phyloP scores from a whole-genome alignment of 1,140 invertebrate genomes.

The Zophobas atratus region DNA sequence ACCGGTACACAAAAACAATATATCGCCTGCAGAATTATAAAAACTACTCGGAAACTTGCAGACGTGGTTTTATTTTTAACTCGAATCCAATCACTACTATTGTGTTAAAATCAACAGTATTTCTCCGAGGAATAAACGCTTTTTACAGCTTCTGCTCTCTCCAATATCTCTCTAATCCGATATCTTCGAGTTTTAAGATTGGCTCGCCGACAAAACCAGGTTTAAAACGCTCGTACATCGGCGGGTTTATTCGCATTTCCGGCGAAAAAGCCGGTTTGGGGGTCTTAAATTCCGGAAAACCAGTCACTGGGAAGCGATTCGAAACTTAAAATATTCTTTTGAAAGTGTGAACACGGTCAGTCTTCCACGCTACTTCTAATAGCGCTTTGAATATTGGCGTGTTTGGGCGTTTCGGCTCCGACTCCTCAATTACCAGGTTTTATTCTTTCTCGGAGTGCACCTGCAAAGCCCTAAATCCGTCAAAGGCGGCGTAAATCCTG shows the following conservation, averaged over 20 bases:
- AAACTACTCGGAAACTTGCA: not conserved
- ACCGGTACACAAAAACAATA: too few relatives aligned
- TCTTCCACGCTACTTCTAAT: too few relatives aligned
- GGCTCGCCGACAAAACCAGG: not conserved
- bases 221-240: not conserved
- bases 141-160: constrained; percentile 20
- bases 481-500: constrained; percentile 17
- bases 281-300: too few relatives aligned
- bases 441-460: not conserved
- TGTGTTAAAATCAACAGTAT: constrained; percentile 44
- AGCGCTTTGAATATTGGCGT: too few relatives aligned
- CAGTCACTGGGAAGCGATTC: too few relatives aligned
- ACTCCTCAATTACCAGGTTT: too few relatives aligned
- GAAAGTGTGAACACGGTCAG: too few relatives aligned
- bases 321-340: too few relatives aligned
- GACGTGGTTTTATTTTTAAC: constrained; percentile 20
- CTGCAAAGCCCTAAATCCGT: not conserved
- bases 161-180: constrained; percentile 25
- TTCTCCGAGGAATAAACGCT: constrained; percentile 31
- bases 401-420: too few relatives aligned
- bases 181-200: constrained; percentile 21
- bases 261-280: too few relatives aligned
- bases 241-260: not conserved
- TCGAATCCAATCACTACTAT: constrained; percentile 45
- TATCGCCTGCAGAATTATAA: not conserved